Evolutionary conservation across 2,888 invertebrate genomes (phyloP), one percentile per base, ranked within the genome.

Genomic region (Drosophila pegasa): DNA sequence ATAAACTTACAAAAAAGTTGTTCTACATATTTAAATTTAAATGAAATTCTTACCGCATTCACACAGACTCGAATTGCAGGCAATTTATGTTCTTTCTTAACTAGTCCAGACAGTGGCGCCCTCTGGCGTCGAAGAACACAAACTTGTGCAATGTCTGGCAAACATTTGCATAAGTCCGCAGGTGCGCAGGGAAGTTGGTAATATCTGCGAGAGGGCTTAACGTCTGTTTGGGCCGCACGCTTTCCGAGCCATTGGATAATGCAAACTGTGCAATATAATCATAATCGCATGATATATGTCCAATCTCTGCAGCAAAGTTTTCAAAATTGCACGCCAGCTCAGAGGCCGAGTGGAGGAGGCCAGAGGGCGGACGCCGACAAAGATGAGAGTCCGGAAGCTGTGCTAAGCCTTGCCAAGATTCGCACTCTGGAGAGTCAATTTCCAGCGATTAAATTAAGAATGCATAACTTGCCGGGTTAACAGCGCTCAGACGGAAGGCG

Each of bases 201-300:
- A 64, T 71, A 76, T 64, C 57, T 60, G 54, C 71, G 22, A 43
- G 22, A 43, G 59, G 63, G 63, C 71, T 63, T 75, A 63, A 73
- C 68, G 62, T 73, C 68, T 74, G 78, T 60, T 78, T 78, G 74
- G 59, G 58, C 61, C 48, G 33, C 29, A 63, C 71, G 68, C 77
- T 72, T 87, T 85, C 73, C 85, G 73, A 87, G 89, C 69, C 89
- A 85, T 85, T 85, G 85, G 83, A 73, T 82, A 88, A 77, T 75
- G 88, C 89, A 88, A 85, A 88, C 89, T 85, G 63, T 82, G 89
- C 86, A 75, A 87, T 88, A 74, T 78, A 78, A 78, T 78, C 75
- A 89, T 85, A 85, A 89, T 87, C 89, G 88, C 86, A 75, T 89
- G 88, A 85, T 89, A 89, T 87, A 87, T 85, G 89, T 80, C 77